phyloP scores from a whole-genome alignment of 2,797 vertebrate genomes.

The Anguilla pacifica region DNA sequence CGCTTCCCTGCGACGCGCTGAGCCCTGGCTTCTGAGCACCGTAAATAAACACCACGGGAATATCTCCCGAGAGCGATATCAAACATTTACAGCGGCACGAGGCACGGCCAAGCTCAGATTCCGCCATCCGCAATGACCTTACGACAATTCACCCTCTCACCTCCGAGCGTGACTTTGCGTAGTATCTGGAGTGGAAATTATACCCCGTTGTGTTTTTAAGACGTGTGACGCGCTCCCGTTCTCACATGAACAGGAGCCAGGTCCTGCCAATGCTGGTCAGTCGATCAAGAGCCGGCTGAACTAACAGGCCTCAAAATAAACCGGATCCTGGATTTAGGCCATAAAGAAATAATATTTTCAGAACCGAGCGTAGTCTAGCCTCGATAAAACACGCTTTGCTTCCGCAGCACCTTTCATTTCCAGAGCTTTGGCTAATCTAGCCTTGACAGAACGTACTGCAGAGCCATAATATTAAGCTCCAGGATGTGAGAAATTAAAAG shows the following conservation, averaged over 20 bases:
- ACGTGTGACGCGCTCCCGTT: neutral
- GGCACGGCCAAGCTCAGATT: constrained; percentile 27
- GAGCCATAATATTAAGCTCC: neutral
- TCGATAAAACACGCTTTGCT: neutral
- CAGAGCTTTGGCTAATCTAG: neutral
- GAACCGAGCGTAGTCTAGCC: neutral
- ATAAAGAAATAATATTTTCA: neutral
- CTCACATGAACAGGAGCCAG: neutral
- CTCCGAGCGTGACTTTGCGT: neutral
- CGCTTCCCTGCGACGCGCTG: constrained; percentile 32
- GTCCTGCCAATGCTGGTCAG: neutral
- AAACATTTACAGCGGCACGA: constrained; percentile 38
- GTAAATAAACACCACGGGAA: constrained; percentile 37
- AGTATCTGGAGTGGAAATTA: neutral
- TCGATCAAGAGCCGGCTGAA: neutral
- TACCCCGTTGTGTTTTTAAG: neutral
- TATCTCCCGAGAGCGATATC: constrained; percentile 31
- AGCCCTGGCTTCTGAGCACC: constrained; percentile 36
- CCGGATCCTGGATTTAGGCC: neutral
- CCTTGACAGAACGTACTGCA: neutral
- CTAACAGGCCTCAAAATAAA: neutral
- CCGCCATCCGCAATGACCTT: constrained; percentile 27
- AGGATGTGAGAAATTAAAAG: neutral
- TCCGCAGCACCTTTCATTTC: neutral
- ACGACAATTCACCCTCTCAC: constrained; percentile 24